These are phyloP conservation scores for Drosophila borborema DNA, from an alignment of 2,888 invertebrate species.

Conservation along the genomic window DNA sequence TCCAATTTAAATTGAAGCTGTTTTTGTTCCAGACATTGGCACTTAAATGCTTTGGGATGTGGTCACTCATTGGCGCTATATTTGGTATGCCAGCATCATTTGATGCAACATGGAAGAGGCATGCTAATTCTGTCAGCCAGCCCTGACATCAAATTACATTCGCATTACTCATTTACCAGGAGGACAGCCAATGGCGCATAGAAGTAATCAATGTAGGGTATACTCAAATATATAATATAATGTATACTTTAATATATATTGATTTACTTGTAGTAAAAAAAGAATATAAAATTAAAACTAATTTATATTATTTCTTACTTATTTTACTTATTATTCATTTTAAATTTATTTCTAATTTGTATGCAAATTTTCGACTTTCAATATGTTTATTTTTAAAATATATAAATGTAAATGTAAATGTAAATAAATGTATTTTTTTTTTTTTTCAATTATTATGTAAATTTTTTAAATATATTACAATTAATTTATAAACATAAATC, in stretches of 20 bases:
- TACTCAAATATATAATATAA: not conserved
- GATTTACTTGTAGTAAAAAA: not conserved
- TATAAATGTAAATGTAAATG: no score
- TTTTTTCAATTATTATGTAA: no score
- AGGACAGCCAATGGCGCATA: not conserved
- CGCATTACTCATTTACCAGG: slow-evolving; percentile 55
- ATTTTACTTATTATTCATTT: no score
- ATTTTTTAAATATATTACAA: no score
- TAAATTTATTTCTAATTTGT: no score
- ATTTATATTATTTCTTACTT: no score
- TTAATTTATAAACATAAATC: not conserved
- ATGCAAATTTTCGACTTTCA: no score
- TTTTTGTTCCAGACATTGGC: slow-evolving; percentile 71
- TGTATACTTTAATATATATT: not conserved
- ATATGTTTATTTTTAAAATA: no score
- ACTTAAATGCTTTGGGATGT: slow-evolving; percentile 71
- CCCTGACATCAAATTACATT: slow-evolving; percentile 69
- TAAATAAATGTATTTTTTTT: no score
- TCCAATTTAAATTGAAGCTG: slow-evolving; percentile 58
- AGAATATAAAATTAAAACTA: no score
- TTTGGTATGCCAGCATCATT: slow-evolving; percentile 44
- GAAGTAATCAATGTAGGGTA: not conserved
- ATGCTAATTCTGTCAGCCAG: slow-evolving; percentile 61
- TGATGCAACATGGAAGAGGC: slow-evolving; percentile 51
- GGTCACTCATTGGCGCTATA: slow-evolving; percentile 62